Evolutionary conservation across 64 coral and sea anemone species (phyloP).

Genomic region (Orbicella faveolata): DNA sequence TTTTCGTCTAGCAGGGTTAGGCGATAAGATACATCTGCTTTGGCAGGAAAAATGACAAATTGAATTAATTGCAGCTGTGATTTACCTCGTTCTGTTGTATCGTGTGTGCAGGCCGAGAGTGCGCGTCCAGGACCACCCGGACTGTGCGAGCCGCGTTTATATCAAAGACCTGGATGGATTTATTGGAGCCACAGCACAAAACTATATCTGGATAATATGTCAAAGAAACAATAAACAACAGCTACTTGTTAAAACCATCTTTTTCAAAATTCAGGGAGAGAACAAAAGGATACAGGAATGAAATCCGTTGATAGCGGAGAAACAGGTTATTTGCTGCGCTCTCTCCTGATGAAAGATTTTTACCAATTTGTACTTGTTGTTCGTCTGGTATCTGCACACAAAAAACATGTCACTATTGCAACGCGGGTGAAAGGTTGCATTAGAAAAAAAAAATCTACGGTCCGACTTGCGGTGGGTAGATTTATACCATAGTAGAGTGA

Average conservation of each 20-base stretch:
- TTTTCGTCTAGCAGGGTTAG: too few species aligned
- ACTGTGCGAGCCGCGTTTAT: constrained; percentile 82
- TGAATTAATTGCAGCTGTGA: background rate
- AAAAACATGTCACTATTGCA: background rate
- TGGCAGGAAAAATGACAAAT: too few species aligned
- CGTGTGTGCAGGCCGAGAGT: constrained; percentile 76
- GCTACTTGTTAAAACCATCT: background rate
- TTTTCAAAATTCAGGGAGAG: background rate
- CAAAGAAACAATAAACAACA: constrained; percentile 9
- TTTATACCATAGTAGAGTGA: too few species aligned
- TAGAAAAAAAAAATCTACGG: too few species aligned
- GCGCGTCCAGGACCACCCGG: constrained; percentile 74
- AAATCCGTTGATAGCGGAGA: constrained; percentile 90
- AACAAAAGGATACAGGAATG: constrained; percentile 93
- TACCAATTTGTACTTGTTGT: constrained; percentile 90
- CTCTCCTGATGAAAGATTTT: constrained; percentile 72
- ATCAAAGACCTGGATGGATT: constrained; percentile 94
- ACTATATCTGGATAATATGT: constrained; percentile 71
- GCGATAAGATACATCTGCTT: too few species aligned
- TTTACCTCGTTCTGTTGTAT: constrained; percentile 89
- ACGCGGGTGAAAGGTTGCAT: too few species aligned
- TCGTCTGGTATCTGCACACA: constrained; percentile 67
- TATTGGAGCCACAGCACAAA: constrained; percentile 92
- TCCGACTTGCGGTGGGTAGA: too few species aligned
- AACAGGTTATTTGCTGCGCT: constrained; percentile 87